Conservation (phyloP, 2,888 invertebrate species). For the Aricia artaxerxes region DNA sequence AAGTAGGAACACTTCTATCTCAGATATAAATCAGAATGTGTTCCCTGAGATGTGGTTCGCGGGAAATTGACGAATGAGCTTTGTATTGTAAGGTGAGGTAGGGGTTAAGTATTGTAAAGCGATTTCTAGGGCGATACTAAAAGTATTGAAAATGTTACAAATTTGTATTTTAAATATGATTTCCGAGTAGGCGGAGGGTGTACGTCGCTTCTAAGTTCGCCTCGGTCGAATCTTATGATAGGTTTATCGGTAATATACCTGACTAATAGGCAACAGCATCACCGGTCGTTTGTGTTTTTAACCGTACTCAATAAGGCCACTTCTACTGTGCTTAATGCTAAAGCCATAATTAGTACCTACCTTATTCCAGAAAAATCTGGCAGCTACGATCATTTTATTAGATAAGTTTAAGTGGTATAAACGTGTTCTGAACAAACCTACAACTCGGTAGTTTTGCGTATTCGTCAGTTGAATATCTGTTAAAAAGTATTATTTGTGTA, state of each 20-base stretch:
- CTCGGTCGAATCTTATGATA: conserved; percentile 42
- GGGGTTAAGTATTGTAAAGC: conserved; percentile 64
- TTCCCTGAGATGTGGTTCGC: conserved; percentile 57
- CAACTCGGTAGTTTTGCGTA: background rate
- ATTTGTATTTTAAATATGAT: conserved; percentile 70
- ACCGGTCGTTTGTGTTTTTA: background rate
- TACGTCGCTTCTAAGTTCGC: conserved; percentile 38
- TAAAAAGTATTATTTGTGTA: conserved; percentile 35
- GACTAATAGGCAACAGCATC: background rate
- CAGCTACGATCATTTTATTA: background rate
- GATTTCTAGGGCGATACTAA: conserved; percentile 73
- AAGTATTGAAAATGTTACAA: conserved; percentile 78
- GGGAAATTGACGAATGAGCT: conserved; percentile 65
- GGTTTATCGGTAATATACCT: conserved; percentile 35
- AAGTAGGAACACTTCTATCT: conserved; percentile 53
- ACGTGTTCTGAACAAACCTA: background rate
- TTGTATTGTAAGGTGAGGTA: conserved; percentile 74
- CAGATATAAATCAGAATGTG: conserved; percentile 66
- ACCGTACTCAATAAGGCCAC: background rate
- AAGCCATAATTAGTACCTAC: conserved; percentile 10
- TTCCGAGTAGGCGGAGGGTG: conserved; percentile 46
- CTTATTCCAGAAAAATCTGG: background rate
- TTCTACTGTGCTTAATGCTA: background rate
- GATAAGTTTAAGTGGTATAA: background rate
- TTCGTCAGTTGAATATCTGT: conserved; percentile 11